Base-by-base conservation (phyloP, 2,888 invertebrate genomes). In the Leptinotarsa rubiginosa region DNA sequence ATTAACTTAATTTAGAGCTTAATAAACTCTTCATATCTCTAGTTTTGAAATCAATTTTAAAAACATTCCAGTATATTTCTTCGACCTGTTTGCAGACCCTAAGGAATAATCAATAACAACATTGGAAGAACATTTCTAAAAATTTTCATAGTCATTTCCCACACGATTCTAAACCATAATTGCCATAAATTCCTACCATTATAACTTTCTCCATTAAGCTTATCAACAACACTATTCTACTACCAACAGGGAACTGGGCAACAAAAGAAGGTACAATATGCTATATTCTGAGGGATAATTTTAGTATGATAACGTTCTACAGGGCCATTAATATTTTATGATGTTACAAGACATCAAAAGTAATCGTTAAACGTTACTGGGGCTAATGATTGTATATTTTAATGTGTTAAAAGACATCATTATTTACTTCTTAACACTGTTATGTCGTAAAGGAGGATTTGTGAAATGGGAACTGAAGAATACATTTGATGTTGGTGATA, bases 251-350 rank as follows among this genome's bases (percentile, higher is more conserved):
- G 62, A 16, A 31, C 62, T 31, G 25, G 62, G n/a, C n/a, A 22
- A 69, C 69, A 69, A 69, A 56, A 56, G 69, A 47, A 69, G 18
- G 47, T 16, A 31, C 47, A 69, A 15, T 56, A 41, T 13, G 31
- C 4, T 56, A 47, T 56, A 69, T 56, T 69, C 56, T 16, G n/a
- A 69, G 69, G 56, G 56, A 54, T 20, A 47, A 47, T 54, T 41
- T 56, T 69, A 41, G 69, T 69, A 56, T 59, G 69, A 69, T 69
- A 69, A 69, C 54, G 47, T 56, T 69, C 59, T 69, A 69, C 69
- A 56, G 69, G 71, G 73, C 70, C 79, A 77, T 79, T 79, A 79
- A 78, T 77, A 78, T 71, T 79, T 79, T 79, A 79, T 74, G 77
- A 77, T 74, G 76, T 74, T 77, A 75, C 70, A 76, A 75, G 74